Evolutionary conservation across 2,113 vertebrate genomes (phyloP), one percentile per base, ranked within the genome.

Genomic region (Heterotis niloticus): DNA sequence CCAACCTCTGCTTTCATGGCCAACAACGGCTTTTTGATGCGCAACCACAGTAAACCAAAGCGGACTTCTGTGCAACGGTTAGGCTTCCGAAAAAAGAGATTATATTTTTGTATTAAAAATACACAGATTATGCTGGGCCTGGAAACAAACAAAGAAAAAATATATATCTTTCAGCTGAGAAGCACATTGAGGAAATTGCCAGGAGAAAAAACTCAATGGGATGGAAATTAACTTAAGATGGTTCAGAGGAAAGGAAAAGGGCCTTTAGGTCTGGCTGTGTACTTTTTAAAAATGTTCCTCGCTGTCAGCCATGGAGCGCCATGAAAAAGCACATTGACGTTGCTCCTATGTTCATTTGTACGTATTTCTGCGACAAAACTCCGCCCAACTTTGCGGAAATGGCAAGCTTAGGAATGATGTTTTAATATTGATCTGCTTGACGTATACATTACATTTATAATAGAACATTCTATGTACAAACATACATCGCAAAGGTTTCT

Each of bases 381-480:
- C 56, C 23, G 68, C 11, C 57, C 54, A n/a, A n/a, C 65, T 12
- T 2, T n/a, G 28, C 28, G 17, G 76, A 29, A 67, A 78, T 60
- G 66, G 56, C 3, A 60, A 44, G 23, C 66, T 69, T 62, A 82
- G 77, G 85, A 87, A 90, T 91, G 20, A 44, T 18, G 24, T 56
- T 7, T 89, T 89, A 92, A 90, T 92, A 92, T 86, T 78, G 90
- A 93, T 90, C 89, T 92, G 82, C 90, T 92, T 90, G 91, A 92
- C 92, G 92, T 93, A 92, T 93, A 94, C 91, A 94, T 90, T 83
- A 91, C 78, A 88, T 87, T 87, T 89, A 89, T 88, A 88, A 88
- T 84, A 85, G 85, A 78, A 70, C 56, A 44, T 71, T 71, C 77
- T 71, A 78, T 78, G 29, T 69, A 78, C 77, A 78, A 56, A 69